These are phyloP conservation scores for Novumbra hubbsi DNA, from an alignment of 2,797 vertebrate genomes.

Conservation along the genomic window DNA sequence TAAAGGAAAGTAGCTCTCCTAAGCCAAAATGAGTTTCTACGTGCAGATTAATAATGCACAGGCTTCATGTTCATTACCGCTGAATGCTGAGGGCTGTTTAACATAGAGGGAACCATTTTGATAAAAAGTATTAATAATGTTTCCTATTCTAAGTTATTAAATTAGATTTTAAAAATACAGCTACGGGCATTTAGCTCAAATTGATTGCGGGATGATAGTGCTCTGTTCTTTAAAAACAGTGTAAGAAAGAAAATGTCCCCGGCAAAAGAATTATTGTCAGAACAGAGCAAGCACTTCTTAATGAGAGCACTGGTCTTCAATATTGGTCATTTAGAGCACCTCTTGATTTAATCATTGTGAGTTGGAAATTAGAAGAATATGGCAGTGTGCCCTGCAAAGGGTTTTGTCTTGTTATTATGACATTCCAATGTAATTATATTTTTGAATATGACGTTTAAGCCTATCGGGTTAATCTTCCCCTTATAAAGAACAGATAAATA, in stretches of 20 bases:
- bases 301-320: constrained; percentile 65
- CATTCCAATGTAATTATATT: constrained; percentile 63
- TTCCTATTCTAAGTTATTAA: constrained; percentile 99
- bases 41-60: constrained; percentile 97
- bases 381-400: constrained; percentile 48
- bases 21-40: constrained; percentile 94
- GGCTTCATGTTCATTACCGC: constrained; percentile 95
- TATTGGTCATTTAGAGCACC: constrained; percentile 72
- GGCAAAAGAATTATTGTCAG: constrained; percentile 59
- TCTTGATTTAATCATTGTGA: constrained; percentile 76
- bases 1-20: constrained; percentile 56
- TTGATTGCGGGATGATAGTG: constrained; percentile 97
- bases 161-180: constrained; percentile 99
- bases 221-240: constrained; percentile 79
- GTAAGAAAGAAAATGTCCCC: constrained; percentile 46
- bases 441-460: constrained; percentile 69
- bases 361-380: constrained; percentile 66
- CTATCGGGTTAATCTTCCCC: constrained; percentile 69
- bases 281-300: constrained; percentile 65
- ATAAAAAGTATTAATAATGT: constrained; percentile 99
- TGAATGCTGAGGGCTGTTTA: constrained; percentile 99
- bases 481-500: constrained; percentile 65
- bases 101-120: constrained; percentile 94
- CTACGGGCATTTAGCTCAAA: constrained; percentile 96
- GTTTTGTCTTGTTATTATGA: constrained; percentile 62